Evolutionary conservation across 2,888 invertebrate species (phyloP), one percentile per base, ranked within the genome.

Genomic region (Antitype chi): DNA sequence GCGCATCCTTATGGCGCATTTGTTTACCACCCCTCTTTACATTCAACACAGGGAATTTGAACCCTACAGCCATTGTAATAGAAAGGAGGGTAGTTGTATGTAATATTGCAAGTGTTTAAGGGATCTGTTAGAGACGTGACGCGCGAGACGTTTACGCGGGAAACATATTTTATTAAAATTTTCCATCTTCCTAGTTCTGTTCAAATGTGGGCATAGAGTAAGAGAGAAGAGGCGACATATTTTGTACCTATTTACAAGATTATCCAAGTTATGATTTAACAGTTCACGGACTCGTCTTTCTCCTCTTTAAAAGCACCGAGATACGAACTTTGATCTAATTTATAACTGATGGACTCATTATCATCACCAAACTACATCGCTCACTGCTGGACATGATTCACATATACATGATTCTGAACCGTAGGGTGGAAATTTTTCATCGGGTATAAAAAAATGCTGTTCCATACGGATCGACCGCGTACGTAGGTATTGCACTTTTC

Each of bases 161-260:
- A 90, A 94, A 94, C 92, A 94, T 94, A 94, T 94, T 94, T 94
- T 94, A 94, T 94, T 94, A 94, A 94, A 94, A 94, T 93, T 94
- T 94, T 94, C 94, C 93, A 93, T 94, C 93, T 94, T 88, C 90
- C 89, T 89, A 90, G 90, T 88, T 92, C 89, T 90, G 91, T 90
- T 92, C 89, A 87, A 88, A 88, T 85, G 80, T 88, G 87, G 84
- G 28, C 93, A 92, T 77, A 93, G 93, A 93, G 66, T 91, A 91
- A 43, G n/a, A 38, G 9, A 1, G 25, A 0, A 85, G 78, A 80
- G 5, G 11, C 0, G 81, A 64, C 69, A 28, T 55, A 11, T n/a
- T n/a, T 32, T 52, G 52, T 53, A n/a, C 9, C 53, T 32, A 17
- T 17, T 13, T 28, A 28, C 8, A 49, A 23, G 28, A 17, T 28